phyloP scores from a whole-genome alignment of 2,888 invertebrate genomes.

The Cantharis lateralis region DNA sequence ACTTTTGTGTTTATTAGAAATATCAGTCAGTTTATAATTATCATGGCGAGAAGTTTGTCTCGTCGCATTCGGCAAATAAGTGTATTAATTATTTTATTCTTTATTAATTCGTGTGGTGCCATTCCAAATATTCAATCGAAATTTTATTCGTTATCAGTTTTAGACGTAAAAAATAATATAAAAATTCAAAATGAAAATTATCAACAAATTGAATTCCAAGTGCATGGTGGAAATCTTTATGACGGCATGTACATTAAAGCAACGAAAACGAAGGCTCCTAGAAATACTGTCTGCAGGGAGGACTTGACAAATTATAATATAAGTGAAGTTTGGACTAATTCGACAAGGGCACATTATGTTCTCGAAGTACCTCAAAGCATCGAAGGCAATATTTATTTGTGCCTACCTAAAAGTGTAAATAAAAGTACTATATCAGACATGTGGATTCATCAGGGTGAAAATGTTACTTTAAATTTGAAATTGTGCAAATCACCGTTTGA shows the following conservation, averaged over 20 bases:
- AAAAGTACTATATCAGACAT: background rate
- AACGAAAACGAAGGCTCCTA: constrained; percentile 42
- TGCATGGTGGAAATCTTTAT: constrained; percentile 49
- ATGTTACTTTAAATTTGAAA: constrained; percentile 44
- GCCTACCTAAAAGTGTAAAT: constrained; percentile 41
- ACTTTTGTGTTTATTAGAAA: constrained; percentile 10
- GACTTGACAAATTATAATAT: constrained; percentile 41
- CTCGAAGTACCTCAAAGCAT: constrained; percentile 45
- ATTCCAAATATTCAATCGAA: constrained; percentile 34
- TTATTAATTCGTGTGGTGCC: constrained; percentile 19
- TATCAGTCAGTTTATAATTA: constrained; percentile 30
- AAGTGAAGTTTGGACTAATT: constrained; percentile 41
- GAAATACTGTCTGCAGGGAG: constrained; percentile 43
- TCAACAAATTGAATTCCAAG: constrained; percentile 48
- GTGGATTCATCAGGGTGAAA: constrained; percentile 62
- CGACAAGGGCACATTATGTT: constrained; percentile 42
- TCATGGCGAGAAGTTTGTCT: constrained; percentile 53
- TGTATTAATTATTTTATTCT: constrained; percentile 36
- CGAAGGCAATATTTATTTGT: constrained; percentile 48
- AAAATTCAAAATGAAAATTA: constrained; percentile 38
- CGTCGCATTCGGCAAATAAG: constrained; percentile 40
- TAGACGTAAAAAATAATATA: constrained; percentile 27
- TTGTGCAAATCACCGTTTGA: background rate
- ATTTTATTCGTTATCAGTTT: constrained; percentile 36
- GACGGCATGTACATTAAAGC: constrained; percentile 45